Percentiles rank a stretch among this genome's conserved stretches.
Evolutionary conservation across 2,797 vertebrate species (phyloP).

Genomic region (Coccyzus lansbergi): DNA sequence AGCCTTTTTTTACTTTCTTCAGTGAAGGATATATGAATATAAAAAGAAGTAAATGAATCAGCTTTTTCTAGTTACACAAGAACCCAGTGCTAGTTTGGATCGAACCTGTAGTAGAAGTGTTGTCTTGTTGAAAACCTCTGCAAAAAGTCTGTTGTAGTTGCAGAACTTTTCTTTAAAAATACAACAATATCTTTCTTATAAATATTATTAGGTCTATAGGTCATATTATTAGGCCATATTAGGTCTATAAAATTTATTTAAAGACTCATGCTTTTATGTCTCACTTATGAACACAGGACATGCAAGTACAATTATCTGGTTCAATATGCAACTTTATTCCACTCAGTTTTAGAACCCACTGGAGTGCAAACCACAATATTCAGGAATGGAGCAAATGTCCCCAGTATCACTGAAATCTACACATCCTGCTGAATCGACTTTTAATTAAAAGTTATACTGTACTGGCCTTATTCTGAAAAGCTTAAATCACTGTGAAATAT

Average conservation of each 20-base stretch:
- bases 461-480: neutral
- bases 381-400: neutral
- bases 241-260: neutral
- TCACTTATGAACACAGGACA: neutral
- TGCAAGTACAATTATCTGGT: neutral
- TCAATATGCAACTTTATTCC: neutral
- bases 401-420: neutral
- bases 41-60: slow-evolving; percentile 68
- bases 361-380: neutral
- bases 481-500: neutral
- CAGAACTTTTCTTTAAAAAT: neutral
- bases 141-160: neutral
- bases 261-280: neutral
- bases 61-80: slow-evolving; percentile 49
- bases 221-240: too few species aligned
- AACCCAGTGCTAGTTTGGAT: slow-evolving; percentile 5
- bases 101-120: neutral
- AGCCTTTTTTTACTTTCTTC: slow-evolving; percentile 31
- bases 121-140: neutral
- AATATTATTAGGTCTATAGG: too few species aligned
- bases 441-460: slow-evolving; percentile 10
- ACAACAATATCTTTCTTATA: neutral
- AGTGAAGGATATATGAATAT: slow-evolving; percentile 25
- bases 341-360: neutral
- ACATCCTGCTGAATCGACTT: neutral